Evolutionary conservation across 2,797 vertebrate species (phyloP).

Genomic region (Pipistrellus kuhlii): DNA sequence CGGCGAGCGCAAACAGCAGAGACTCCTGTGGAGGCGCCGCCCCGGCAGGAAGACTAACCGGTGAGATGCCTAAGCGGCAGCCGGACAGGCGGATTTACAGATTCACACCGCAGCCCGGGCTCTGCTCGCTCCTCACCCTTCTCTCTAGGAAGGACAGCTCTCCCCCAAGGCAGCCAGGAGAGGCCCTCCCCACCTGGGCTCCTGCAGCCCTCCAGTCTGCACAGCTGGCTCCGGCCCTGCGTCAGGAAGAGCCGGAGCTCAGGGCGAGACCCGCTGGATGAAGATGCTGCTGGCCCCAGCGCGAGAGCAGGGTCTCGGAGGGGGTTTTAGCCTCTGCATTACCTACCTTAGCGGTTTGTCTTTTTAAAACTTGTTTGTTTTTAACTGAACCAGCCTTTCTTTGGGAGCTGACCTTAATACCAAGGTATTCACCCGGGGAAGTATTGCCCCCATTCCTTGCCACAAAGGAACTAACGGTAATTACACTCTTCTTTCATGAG

Average conservation of each 20-base stretch:
- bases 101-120: not conserved
- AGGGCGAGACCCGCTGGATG: constrained; percentile 3
- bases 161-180: constrained; percentile 1
- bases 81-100: not conserved
- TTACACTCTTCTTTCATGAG: not conserved
- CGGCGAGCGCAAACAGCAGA: not conserved
- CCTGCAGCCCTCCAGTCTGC: not conserved
- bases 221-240: not conserved
- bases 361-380: not conserved
- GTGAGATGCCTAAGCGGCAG: not conserved
- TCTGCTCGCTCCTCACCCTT: not conserved
- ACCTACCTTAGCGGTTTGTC: not conserved
- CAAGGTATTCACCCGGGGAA: not conserved
- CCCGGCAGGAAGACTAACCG: not conserved
- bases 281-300: not conserved
- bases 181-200: not conserved
- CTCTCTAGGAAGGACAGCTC: constrained; percentile 42
- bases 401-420: not conserved
- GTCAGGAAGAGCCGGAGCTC: not conserved
- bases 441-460: not conserved
- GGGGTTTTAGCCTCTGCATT: not conserved
- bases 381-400: not conserved
- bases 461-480: not conserved
- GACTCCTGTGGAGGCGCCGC: not conserved
- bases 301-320: not conserved